Percentiles rank a stretch among this genome's conserved stretches.
These are phyloP conservation scores for Passer montanus DNA, from an alignment of 2,113 vertebrate species.

Conservation along the genomic window DNA sequence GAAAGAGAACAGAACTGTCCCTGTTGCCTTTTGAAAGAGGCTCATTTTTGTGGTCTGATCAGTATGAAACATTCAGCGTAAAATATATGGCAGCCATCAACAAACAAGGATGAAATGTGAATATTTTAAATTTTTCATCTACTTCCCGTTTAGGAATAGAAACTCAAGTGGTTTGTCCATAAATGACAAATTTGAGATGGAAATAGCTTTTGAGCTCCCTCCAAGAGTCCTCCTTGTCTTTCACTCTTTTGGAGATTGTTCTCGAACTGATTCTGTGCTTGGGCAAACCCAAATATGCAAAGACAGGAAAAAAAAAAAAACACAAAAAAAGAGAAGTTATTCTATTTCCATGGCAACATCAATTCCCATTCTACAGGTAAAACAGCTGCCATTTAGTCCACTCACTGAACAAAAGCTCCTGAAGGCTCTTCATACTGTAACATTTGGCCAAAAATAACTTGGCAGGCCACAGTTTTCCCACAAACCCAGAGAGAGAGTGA, in stretches of 20 bases:
- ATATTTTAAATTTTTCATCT: neutral
- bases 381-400: slow-evolving; percentile 78
- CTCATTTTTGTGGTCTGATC: neutral
- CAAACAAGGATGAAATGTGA: neutral
- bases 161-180: neutral
- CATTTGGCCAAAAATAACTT: slow-evolving; percentile 76
- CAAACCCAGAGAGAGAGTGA: slow-evolving; percentile 53
- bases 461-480: slow-evolving; percentile 66
- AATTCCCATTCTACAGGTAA: slow-evolving; percentile 86
- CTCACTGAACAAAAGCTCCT: slow-evolving; percentile 74
- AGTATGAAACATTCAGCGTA: neutral
- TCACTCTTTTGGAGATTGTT: neutral
- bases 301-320: neutral
- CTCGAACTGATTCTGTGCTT: slow-evolving; percentile 14
- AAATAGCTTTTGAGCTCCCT: neutral
- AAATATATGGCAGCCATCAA: neutral
- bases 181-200: neutral
- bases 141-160: neutral
- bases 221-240: neutral
- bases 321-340: neutral
- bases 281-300: slow-evolving; percentile 50
- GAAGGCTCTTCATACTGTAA: slow-evolving; percentile 48
- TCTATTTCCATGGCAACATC: slow-evolving; percentile 85
- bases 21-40: neutral
- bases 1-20: neutral